Evolutionary conservation across 2,113 vertebrate species (phyloP), one percentile per base, ranked within the genome.

Genomic region (Muntiacus muntjak): DNA sequence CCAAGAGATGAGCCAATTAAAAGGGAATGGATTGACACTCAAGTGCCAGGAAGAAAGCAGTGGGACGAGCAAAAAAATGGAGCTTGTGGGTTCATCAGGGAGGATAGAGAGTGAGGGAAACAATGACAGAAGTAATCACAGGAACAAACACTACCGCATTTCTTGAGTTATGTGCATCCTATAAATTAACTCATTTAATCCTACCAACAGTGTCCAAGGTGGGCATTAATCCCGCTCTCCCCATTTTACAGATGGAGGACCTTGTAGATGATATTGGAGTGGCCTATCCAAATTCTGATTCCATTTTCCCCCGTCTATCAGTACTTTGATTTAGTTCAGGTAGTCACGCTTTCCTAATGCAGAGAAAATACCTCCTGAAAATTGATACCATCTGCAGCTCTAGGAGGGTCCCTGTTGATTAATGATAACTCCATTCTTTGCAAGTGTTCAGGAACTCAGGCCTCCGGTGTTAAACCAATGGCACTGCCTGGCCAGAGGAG

Each of bases 1-100:
- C 40, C 93, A 94, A 89, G 25, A 78, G 50, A 45, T 87, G 54
- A 85, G 8, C n/a, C 25, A 8, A 86, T 62, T 55, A 23, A 87
- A 74, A 89, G 50, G 76, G 33, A 64, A 13, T 95, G 45, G 6
- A 6, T 11, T 26, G 11, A 84, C n/a, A 52, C 1, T 57, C 30
- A 85, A 17, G n/a, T 11, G 26, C n/a, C 28, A 74, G 6, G 0
- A 11, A 62, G 57, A 81, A 84, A 76, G 60, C 19, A 47, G 21
- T 21, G 19, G 8, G 7, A 86, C 1, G 9, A 12, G 50, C 12
- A 95, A 43, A 67, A 87, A 52, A 87, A 58, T 12, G 21, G 16
- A 92, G 3, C 7, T 54, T 50, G 47, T 40, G 19, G 7, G 0
- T 12, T 89, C 71, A 64, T 4, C 43, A 45, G 11, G 2, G 36